Conservation (phyloP, 30 jellyfish, hydroid and myxozoan genomes). For the Haliclystus octoradiatus region DNA sequence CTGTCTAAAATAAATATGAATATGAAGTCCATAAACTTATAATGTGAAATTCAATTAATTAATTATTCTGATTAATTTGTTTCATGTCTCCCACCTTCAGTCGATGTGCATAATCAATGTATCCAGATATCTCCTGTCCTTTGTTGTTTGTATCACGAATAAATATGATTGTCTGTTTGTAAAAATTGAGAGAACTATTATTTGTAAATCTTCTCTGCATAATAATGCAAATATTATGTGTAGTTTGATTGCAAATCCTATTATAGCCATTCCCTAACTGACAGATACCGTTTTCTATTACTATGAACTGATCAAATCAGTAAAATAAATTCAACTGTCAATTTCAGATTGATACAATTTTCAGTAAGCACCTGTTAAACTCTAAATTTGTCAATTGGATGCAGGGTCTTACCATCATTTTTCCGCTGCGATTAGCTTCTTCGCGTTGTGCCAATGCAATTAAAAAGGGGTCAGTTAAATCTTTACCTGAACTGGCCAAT, state of each 20-base stretch:
- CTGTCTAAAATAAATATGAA: conserved; percentile 23
- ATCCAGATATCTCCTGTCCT: conserved; percentile 96
- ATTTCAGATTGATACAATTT: too few species aligned
- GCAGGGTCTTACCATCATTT: conserved; percentile 63
- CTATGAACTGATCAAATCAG: too few species aligned
- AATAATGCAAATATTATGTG: too few species aligned
- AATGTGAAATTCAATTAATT: too few species aligned
- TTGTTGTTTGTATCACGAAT: conserved; percentile 72
- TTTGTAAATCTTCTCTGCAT: not conserved
- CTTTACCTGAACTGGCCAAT: conserved; percentile 80
- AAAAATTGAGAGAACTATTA: not conserved
- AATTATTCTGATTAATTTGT: not conserved
- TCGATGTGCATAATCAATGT: conserved; percentile 85
- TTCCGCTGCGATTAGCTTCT: conserved; percentile 91
- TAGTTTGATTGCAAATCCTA: too few species aligned
- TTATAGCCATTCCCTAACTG: too few species aligned
- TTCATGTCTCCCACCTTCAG: conserved; percentile 32
- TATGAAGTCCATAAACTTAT: not conserved
- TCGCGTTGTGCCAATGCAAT: conserved; percentile 83
- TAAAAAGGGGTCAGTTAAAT: conserved; percentile 68
- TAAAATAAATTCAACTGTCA: too few species aligned
- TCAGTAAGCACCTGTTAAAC: too few species aligned
- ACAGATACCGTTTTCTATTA: too few species aligned
- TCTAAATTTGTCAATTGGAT: too few species aligned
- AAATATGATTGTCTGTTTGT: conserved; percentile 65